Conservation (phyloP, 2,797 vertebrate species). For the Lacerta agilis region DNA sequence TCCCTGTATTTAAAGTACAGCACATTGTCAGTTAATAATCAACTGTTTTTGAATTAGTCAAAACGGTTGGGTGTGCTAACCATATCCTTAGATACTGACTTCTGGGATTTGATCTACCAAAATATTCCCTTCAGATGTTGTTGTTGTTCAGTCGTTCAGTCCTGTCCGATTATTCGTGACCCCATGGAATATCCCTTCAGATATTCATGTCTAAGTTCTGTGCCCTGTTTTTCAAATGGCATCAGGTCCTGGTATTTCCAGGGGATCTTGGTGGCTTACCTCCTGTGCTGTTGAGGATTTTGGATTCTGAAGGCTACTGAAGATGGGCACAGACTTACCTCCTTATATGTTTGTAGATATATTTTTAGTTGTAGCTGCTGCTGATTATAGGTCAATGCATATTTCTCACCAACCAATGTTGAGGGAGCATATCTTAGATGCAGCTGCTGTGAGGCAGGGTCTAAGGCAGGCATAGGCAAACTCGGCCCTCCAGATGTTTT, state of each 20-base stretch:
- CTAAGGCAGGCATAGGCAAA: background rate
- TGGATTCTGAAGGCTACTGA: background rate
- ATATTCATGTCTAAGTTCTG: too few species aligned
- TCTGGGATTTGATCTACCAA: background rate
- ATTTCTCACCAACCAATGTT: background rate
- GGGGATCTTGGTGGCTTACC: background rate
- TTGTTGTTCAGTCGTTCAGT: too few species aligned
- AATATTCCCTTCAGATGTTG: background rate
- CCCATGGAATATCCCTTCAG: background rate
- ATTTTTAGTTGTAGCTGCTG: too few species aligned
- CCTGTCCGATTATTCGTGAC: too few species aligned
- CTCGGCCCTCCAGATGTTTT: too few species aligned
- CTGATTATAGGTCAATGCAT: too few species aligned
- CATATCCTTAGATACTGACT: background rate
- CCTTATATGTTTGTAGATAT: too few species aligned
- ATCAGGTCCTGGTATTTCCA: background rate
- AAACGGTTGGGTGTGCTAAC: background rate
- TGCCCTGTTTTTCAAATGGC: background rate
- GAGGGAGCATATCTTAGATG: background rate
- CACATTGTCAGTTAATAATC: background rate
- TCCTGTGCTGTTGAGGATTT: background rate
- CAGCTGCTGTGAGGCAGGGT: background rate
- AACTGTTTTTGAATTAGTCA: background rate
- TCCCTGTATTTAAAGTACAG: background rate
- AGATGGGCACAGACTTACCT: too few species aligned